Evolutionary conservation across 2,888 invertebrate genomes (phyloP), one percentile per base, ranked within the genome.

Genomic region (Habrosyne pyritoides): DNA sequence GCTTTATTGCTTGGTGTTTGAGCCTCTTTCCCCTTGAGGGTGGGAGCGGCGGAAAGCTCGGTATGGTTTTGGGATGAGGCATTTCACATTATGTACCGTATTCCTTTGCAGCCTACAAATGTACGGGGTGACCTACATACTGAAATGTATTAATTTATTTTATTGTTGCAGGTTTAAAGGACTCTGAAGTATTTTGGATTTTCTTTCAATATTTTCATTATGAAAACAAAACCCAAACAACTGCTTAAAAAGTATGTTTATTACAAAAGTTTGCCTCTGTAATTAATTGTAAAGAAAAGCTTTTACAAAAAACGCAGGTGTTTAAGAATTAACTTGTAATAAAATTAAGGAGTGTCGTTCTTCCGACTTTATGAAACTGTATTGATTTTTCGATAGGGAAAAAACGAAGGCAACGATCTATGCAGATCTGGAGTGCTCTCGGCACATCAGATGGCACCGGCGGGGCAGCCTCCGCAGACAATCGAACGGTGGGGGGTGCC

Each of bases 341-440:
- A 77, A 80, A 84, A 87, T 87, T 85, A 86, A 86, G 79, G 83
- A 86, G 82, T 87, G 87, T 86, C 88, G 73, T 83, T 79, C 68
- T 75, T 75, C 73, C 81, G 84, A 86, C 83, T 90, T 86, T 89
- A 88, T 86, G 84, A 87, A 89, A 84, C 84, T 81, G 86, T 92
- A 92, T 92, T 91, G 91, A 92, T 92, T 92, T 91, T 91, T 82
- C 87, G 91, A 92, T 91, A 90, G 91, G 88, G 89, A 91, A 92
- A 91, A 92, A 92, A 91, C 86, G 91, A 91, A 91, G 91, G 87
- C 91, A 90, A 90, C 92, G 91, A 89, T 91, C 91, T 91, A 92
- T 92, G 92, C 92, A 92, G 92, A 92, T 92, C 92, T 92, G 91
- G 88, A 91, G 92, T 90, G 91, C 91, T 91, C 91, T 91, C 91